Evolutionary conservation across 1,140 invertebrate species (phyloP).

Genomic region (Probaryconus sp.): DNA sequence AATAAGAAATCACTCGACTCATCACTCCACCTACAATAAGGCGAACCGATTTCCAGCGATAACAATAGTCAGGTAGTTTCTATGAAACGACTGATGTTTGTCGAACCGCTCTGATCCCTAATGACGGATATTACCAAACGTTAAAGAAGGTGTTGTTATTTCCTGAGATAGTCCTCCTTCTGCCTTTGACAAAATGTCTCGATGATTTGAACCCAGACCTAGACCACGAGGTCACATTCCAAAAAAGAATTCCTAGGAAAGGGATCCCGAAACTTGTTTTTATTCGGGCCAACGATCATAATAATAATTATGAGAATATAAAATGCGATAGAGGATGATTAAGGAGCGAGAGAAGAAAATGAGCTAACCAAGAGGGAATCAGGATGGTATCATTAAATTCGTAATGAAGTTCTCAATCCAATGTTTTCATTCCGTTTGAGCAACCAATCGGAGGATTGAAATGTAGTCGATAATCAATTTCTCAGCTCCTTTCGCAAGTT

Average conservation of each 20-base stretch:
- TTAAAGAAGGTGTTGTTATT: no score
- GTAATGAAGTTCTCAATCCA: slow-evolving; percentile 36
- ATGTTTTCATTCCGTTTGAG: slow-evolving; percentile 49
- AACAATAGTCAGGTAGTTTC: slow-evolving; percentile 25
- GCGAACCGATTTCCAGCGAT: slow-evolving; percentile 9
- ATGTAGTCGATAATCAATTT: slow-evolving; percentile 60
- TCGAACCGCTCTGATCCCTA: slow-evolving; percentile 20
- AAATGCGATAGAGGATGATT: no score
- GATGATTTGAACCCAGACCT: no score
- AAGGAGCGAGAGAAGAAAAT: no score
- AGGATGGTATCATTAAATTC: slow-evolving; percentile 32
- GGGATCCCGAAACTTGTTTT: no score
- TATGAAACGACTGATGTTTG: slow-evolving; percentile 5
- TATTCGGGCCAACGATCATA: no score
- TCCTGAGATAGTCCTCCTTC: no score
- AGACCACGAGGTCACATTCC: no score
- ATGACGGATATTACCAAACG: slow-evolving; percentile 7
- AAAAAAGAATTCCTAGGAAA: no score
- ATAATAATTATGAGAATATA: no score
- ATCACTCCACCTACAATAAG: slow-evolving; percentile 36
- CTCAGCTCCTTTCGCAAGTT: slow-evolving; percentile 52
- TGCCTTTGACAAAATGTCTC: no score
- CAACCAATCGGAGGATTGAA: slow-evolving; percentile 50
- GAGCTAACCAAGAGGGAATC: not conserved
- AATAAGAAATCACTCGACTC: slow-evolving; percentile 49